Evolutionary conservation across 2,888 invertebrate genomes (phyloP).

Genomic region (Drosophila mimica): DNA sequence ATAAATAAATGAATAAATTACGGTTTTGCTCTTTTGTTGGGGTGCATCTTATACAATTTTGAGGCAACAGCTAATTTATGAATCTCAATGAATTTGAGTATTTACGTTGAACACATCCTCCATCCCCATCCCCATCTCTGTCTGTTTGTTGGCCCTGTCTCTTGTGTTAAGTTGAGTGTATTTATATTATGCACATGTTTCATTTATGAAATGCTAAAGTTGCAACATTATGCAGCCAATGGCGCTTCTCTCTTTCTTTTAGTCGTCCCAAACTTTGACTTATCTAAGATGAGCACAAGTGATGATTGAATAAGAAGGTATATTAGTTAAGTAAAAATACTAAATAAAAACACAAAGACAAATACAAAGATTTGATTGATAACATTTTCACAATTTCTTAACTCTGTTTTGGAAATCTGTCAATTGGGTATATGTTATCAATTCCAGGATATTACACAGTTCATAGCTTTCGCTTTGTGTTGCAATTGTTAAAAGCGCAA

Average conservation of each 20-base stretch:
- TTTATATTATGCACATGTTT: constrained; percentile 79
- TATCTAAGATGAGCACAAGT: not conserved
- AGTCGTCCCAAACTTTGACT: not conserved
- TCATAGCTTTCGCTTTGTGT: not conserved
- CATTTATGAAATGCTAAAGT: constrained; percentile 74
- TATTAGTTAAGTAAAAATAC: not conserved
- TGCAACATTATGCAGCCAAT: constrained; percentile 59
- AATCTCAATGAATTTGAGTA: constrained; percentile 54
- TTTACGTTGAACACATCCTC: no score
- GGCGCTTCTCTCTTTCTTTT: constrained; percentile 2
- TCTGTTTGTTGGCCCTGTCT: not conserved
- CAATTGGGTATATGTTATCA: not conserved
- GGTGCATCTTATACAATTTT: constrained; percentile 8
- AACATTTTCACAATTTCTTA: not conserved
- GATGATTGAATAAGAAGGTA: not conserved
- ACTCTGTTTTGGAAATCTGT: not conserved
- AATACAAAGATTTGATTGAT: not conserved
- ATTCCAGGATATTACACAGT: not conserved
- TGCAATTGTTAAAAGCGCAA: constrained; percentile 3
- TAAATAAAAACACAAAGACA: not conserved
- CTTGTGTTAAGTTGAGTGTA: constrained; percentile 52
- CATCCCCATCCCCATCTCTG: not conserved
- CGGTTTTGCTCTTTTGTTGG: not conserved
- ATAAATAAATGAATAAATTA: constrained; percentile 51
- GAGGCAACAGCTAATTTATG: constrained; percentile 37